A percentile compares a stretch with the other conserved stretches of the same genome.
phyloP scores from a whole-genome alignment of 2,888 invertebrate species.

The Stramonita haemastoma region DNA sequence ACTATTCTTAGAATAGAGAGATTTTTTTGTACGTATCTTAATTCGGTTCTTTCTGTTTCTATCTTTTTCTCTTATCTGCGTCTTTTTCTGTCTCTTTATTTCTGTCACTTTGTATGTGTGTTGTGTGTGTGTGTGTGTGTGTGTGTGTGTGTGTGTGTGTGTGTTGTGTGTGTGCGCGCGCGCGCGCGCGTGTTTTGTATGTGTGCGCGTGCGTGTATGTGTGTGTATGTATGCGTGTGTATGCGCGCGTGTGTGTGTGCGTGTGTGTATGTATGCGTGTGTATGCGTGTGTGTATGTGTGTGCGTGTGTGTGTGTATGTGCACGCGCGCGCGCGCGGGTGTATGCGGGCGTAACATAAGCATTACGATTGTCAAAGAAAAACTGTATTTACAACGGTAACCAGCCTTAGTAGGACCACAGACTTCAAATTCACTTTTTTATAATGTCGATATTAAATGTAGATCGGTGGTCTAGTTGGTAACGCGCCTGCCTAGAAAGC shows the following conservation, averaged over 20 bases:
- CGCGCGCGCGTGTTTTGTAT: not conserved
- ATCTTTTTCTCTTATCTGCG: too few relatives aligned
- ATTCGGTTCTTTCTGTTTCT: not conserved
- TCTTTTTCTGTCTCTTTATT: not conserved
- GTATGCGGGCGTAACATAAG: too few relatives aligned
- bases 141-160: not conserved
- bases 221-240: not conserved
- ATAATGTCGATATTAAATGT: too few relatives aligned
- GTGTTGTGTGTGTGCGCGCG: not conserved
- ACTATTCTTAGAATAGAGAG: too few relatives aligned
- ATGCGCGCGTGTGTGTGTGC: not conserved
- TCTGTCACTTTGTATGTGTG: not conserved
- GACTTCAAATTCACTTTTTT: too few relatives aligned
- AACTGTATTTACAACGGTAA: too few relatives aligned
- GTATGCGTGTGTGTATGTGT: not conserved
- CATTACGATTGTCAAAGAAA: too few relatives aligned
- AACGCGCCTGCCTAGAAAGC: too few relatives aligned
- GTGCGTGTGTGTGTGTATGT: not conserved
- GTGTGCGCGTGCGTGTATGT: not conserved
- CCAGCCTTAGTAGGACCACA: too few relatives aligned
- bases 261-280: not conserved
- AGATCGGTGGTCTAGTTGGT: too few relatives aligned
- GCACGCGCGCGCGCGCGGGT: not conserved
- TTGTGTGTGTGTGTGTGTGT: not conserved
- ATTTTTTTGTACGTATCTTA: not conserved